These are phyloP conservation scores for Coreoperca whiteheadi DNA, from an alignment of 2,113 vertebrate species.

Conservation along the genomic window DNA sequence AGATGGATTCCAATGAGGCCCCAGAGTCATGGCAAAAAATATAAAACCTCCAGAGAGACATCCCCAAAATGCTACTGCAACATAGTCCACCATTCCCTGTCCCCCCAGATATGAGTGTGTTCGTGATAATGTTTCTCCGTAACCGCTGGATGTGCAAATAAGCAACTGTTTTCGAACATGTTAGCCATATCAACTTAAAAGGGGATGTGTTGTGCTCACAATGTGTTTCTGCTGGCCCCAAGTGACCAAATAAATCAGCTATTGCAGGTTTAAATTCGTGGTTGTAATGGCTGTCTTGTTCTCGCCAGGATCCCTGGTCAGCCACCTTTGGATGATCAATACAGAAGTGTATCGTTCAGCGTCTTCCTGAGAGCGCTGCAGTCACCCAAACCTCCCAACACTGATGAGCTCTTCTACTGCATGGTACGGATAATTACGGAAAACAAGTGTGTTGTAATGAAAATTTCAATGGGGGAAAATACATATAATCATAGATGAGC, in stretches of 20 bases:
- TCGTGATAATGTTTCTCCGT: neutral
- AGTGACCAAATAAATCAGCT: no score
- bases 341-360: slow-evolving; percentile 89
- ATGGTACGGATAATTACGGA: slow-evolving; percentile 79
- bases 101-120: no score
- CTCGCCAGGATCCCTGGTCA: slow-evolving; percentile 89
- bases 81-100: neutral
- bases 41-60: no score
- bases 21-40: no score
- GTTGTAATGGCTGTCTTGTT: slow-evolving; percentile 15
- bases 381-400: slow-evolving; percentile 83
- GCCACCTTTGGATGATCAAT: slow-evolving; percentile 89
- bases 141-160: neutral
- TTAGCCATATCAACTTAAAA: neutral
- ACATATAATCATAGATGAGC: neutral
- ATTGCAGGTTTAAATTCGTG: neutral
- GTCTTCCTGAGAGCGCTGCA: slow-evolving; percentile 90
- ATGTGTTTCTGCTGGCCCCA: no score
- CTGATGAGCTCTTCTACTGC: slow-evolving; percentile 92
- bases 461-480: neutral
- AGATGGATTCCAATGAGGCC: no score
- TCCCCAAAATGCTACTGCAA: neutral
- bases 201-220: neutral
- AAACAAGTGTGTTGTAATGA: no score
- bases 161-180: neutral